A percentile compares a stretch with the other conserved stretches of the same genome.
These are phyloP conservation scores for Palythoa grandis DNA, from an alignment of 92 coral and sea anemone genomes.

Conservation along the genomic window DNA sequence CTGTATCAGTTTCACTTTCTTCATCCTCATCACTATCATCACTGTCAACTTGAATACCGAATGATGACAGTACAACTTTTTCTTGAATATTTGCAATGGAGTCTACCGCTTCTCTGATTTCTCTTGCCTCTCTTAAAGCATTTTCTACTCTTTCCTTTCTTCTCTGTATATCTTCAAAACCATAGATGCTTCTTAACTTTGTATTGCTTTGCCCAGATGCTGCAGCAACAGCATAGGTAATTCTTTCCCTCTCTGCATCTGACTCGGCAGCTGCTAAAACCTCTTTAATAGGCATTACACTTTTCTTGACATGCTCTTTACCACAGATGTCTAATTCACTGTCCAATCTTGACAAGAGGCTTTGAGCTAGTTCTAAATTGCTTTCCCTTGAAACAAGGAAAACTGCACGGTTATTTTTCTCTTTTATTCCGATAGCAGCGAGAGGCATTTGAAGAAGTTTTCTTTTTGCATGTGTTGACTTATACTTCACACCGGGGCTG, in stretches of 20 bases:
- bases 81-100: constrained; percentile 46
- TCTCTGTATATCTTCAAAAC: constrained; percentile 28
- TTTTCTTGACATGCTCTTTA: background rate
- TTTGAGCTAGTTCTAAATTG: constrained; percentile 25
- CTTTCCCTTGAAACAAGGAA: constrained; percentile 30
- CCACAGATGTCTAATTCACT: background rate
- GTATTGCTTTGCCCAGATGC: constrained; percentile 51
- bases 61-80: constrained; percentile 32
- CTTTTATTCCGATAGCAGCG: constrained; percentile 49
- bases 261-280: constrained; percentile 51
- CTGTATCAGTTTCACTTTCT: constrained; percentile 32
- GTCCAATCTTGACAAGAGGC: constrained; percentile 28
- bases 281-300: constrained; percentile 33
- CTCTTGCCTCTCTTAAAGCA: constrained; percentile 28
- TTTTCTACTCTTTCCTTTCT: constrained; percentile 31
- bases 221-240: constrained; percentile 50
- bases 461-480: constrained; percentile 48
- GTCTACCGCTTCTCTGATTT: constrained; percentile 45
- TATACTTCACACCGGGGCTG: constrained; percentile 50
- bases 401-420: constrained; percentile 25
- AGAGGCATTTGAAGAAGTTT: constrained; percentile 64
- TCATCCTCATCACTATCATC: constrained; percentile 36
- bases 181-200: constrained; percentile 49
- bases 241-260: constrained; percentile 54
- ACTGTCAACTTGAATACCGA: constrained; percentile 46